Base-by-base conservation (phyloP, 1,140 invertebrate genomes). In the Metopolophium dirhodum region DNA sequence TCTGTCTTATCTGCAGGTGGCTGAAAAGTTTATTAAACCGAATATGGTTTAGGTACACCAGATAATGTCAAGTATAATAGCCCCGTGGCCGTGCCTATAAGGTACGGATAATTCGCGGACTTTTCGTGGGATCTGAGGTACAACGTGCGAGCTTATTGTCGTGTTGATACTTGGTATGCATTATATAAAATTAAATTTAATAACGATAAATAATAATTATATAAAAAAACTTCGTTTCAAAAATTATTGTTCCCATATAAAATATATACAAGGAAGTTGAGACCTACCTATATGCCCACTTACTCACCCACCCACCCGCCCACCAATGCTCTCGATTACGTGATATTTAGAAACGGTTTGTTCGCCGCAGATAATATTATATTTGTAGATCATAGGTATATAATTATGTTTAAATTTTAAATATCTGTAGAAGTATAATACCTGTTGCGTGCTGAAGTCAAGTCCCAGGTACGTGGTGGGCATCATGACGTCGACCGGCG, bases 371-470 rank as follows among this genome's bases (percentile, higher is more conserved):
- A n/a, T 54, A 23, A 54, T 54, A 35, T 26, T 68, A 68, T 77
- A 47, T 77, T n/a, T 77, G 11, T 7, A 35, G 6, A 41, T 41
- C 41, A 41, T 77, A 18, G 4, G 61, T 77, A n/a, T n/a, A 77
- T 77, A 14, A 77, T 77, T n/a, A 77, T 77, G 20, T n/a, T n/a
- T n/a, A 77, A 18, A n/a, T n/a, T 18, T 77, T 7, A 68, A n/a
- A 18, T 18, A 68, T n/a, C 0, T 68, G 14, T n/a, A 77, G 30
- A 77, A 77, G 61, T n/a, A 77, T n/a, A 23, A 96, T 96, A 98
- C 97, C 96, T 97, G 97, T 95, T 98, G 97, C 41, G 97, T 98
- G 95, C 97, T 98, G 94, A 97, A 96, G 95, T 98, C 97, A 93
- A 98, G 96, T 93, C 97, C 97, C 94, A 98, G 96, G 95, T 96